These are phyloP conservation scores for Drosophila ambigua DNA, from an alignment of 1,140 invertebrate species.

Conservation along the genomic window DNA sequence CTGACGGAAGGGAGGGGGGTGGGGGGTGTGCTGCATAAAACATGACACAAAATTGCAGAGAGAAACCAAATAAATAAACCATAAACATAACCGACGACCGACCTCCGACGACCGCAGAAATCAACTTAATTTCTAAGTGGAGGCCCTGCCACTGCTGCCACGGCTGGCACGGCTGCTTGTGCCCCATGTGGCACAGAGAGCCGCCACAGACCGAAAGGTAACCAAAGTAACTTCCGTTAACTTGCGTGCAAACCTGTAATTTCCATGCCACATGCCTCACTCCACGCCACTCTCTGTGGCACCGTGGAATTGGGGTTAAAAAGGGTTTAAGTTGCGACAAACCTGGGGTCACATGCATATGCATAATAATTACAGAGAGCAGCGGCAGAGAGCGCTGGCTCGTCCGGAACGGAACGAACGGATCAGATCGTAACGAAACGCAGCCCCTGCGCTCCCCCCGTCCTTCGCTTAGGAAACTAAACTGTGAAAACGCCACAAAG, in stretches of 20 bases:
- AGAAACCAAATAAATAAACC: conserved; percentile 72
- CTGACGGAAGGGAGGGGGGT: not conserved
- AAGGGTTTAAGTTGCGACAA: conserved; percentile 76
- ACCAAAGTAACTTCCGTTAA: conserved; percentile 64
- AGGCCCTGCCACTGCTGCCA: conserved; percentile 35
- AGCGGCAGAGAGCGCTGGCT: not conserved
- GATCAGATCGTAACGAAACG: conserved; percentile 17
- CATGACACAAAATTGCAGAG: conserved; percentile 69
- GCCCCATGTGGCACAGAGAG: not conserved
- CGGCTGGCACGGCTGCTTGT: not conserved
- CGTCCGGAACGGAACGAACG: conserved; percentile 57
- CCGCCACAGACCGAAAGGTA: not conserved
- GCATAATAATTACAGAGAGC: conserved; percentile 75
- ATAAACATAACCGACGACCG: conserved; percentile 69
- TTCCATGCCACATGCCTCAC: conserved; percentile 21
- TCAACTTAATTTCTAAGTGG: conserved; percentile 52
- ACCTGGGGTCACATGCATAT: conserved; percentile 66
- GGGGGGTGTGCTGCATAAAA: conserved; percentile 43
- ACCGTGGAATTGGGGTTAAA: conserved; percentile 69
- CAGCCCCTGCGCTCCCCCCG: not conserved
- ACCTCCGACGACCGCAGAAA: conserved; percentile 53
- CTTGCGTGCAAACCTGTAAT: conserved; percentile 76
- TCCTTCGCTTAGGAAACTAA: conserved; percentile 66
- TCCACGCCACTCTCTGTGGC: not conserved
- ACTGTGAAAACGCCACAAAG: conserved; percentile 71